Conservation (phyloP, 1,140 invertebrate genomes). For the Drosophila micromelanica region DNA sequence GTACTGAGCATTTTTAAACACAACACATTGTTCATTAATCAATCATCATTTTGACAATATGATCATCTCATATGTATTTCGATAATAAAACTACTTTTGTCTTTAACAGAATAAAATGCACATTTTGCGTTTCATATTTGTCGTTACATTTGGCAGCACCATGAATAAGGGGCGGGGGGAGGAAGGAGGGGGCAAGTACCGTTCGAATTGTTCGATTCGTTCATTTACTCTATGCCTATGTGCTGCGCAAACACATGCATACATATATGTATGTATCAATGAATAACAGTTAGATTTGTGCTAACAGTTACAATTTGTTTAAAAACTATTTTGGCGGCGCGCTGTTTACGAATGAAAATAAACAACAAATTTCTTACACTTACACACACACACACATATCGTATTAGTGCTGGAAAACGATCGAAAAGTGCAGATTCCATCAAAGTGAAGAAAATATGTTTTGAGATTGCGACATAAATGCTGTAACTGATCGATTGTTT, state of each 20-base stretch:
- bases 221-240: conserved; percentile 17
- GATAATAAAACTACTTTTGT: conserved; percentile 39
- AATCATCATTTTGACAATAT: conserved; percentile 37
- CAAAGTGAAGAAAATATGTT: conserved; percentile 2
- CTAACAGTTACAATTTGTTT: conserved; percentile 41
- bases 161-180: conserved; percentile 25
- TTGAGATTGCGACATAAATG: conserved; percentile 1
- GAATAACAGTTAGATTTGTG: conserved; percentile 36
- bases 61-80: conserved; percentile 44
- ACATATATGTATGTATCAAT: conserved; percentile 15
- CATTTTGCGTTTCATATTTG: conserved; percentile 34
- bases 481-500: conserved; percentile 7
- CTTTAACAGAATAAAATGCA: conserved; percentile 53
- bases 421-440: conserved; percentile 3
- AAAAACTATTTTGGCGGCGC: conserved; percentile 46
- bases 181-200: conserved; percentile 21
- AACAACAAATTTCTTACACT: conserved; percentile 38
- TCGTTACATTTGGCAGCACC: conserved; percentile 58
- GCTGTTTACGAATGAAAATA: conserved; percentile 40
- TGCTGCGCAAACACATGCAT: conserved; percentile 11
- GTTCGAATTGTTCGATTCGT: conserved; percentile 5
- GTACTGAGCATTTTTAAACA: conserved; percentile 71
- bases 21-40: conserved; percentile 59
- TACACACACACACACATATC: conserved; percentile 30
- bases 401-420: conserved; percentile 24